These are phyloP conservation scores for Ypsolopha scabrella DNA, from an alignment of 2,888 invertebrate species.

Conservation along the genomic window DNA sequence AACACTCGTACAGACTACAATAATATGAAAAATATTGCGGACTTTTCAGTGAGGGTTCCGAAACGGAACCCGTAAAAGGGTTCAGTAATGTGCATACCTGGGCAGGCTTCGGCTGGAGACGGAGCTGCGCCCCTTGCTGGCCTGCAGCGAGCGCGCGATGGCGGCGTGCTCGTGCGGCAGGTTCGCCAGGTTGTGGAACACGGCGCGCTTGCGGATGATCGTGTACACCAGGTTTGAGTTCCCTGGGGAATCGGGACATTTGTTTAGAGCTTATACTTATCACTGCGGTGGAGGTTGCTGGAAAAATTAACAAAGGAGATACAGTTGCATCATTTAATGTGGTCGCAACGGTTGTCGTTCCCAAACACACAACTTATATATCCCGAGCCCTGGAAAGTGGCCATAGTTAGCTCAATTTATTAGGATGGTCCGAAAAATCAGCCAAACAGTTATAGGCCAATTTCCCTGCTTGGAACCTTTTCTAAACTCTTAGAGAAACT, in stretches of 20 bases:
- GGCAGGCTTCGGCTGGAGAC: conserved; percentile 20
- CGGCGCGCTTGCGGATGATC: conserved; percentile 97
- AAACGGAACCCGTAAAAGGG: too few relatives aligned
- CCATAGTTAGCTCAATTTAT: not conserved
- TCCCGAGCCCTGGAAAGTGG: not conserved
- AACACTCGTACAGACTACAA: too few relatives aligned
- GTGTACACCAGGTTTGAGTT: conserved; percentile 99
- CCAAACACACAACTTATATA: too few relatives aligned
- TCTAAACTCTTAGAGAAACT: conserved; percentile 1
- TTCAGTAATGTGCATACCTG: conserved; percentile 16
- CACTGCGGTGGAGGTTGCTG: too few relatives aligned
- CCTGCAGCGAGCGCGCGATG: conserved; percentile 80
- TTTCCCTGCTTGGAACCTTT: not conserved
- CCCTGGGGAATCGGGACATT: conserved; percentile 58
- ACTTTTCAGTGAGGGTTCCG: too few relatives aligned
- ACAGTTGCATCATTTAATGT: too few relatives aligned
- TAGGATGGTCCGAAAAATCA: not conserved
- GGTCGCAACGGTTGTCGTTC: too few relatives aligned
- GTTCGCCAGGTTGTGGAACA: conserved; percentile 98
- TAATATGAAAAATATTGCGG: too few relatives aligned
- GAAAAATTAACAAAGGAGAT: too few relatives aligned
- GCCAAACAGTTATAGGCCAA: not conserved
- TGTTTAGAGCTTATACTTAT: not conserved
- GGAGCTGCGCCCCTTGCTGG: conserved; percentile 20
- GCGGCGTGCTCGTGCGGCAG: conserved; percentile 93